Evolutionary conservation across 2,797 vertebrate species (phyloP), one percentile per base, ranked within the genome.

Genomic region (Spheniscus humboldti): DNA sequence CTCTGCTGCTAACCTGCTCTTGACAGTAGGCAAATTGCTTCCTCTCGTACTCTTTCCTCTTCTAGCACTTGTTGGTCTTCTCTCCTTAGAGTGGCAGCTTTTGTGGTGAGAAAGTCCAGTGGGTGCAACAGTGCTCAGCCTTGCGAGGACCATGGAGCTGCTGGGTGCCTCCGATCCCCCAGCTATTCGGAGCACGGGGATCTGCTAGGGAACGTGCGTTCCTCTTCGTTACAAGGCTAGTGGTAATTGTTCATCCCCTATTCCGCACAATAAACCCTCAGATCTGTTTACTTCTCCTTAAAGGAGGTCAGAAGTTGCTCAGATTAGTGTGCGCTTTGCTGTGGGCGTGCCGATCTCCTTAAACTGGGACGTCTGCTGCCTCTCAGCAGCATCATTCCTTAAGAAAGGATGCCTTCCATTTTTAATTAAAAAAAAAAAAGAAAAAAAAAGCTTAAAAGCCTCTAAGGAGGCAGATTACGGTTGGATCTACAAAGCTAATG

Each of bases 241-340:
- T 33, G 60, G 47, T 31, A 15, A 31, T 41, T 24, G 25, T 80
- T 73, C 30, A 15, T 59, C 27, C 67, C 74, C 17, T 60, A 0
- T 43, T 55, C 50, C 0, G 1, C 63, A 22, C n/a, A 25, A 8
- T 18, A 62, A 90, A 71, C 5, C 0, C 79, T 37, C 7, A 12
- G 76, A 69, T 77, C n/a, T 92, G 60, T 59, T 94, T 90, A 59
- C 52, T 57, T 28, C 76, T 84, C 66, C 71, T 35, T 55, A 18
- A 90, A 95, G 92, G 74, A 86, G 95, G 93, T 95, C 94, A 94
- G 90, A 68, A 95, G 81, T 47, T 37, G 64, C 89, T 77, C 20
- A 19, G 87, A 9, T 16, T 28, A 6, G 37, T 2, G 7, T 27
- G 91, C 1, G 35, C 56, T 53, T n/a, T 35, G 81, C 87, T 37